A percentile compares a stretch with the other conserved stretches of the same genome.
Evolutionary conservation across 2,888 invertebrate genomes (phyloP).

Genomic region (Micropterix aruncella): DNA sequence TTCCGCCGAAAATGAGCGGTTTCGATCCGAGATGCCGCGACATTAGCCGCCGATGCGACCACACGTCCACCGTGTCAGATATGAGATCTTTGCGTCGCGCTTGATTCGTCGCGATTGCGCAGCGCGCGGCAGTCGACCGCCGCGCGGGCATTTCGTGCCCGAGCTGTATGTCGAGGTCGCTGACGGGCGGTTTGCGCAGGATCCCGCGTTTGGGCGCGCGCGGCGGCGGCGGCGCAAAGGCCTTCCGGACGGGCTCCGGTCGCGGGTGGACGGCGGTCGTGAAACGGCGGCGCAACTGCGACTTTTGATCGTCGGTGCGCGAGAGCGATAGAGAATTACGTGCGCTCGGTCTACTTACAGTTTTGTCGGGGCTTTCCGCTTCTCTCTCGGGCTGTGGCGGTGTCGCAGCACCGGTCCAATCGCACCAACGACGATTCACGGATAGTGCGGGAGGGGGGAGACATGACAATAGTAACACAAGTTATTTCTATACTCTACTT

Average conservation of each 20-base stretch:
- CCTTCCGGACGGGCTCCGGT: neutral
- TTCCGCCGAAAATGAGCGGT: constrained; percentile 70
- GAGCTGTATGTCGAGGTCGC: constrained; percentile 21
- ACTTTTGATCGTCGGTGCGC: constrained; percentile 5
- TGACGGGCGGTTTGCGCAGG: constrained; percentile 11
- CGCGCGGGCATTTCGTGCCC: constrained; percentile 13
- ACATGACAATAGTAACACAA: neutral
- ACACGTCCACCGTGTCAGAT: constrained; percentile 46
- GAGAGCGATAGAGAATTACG: neutral
- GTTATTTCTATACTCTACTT: too few relatives aligned
- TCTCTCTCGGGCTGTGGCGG: neutral
- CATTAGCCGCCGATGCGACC: constrained; percentile 29
- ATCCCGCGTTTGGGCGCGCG: neutral
- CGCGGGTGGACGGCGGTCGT: neutral
- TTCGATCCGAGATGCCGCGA: constrained; percentile 23
- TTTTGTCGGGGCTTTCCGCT: neutral
- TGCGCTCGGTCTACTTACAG: neutral
- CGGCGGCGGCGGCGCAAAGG: neutral
- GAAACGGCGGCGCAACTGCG: neutral
- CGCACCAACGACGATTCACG: too few relatives aligned
- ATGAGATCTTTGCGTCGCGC: constrained; percentile 24
- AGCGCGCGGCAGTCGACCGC: constrained; percentile 5
- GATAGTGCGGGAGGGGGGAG: too few relatives aligned
- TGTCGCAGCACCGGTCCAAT: too few relatives aligned
- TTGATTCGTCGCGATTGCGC: neutral